Percentiles rank a stretch among this genome's conserved stretches.
These are phyloP conservation scores for Potamarius usumacintae DNA, from an alignment of 2,113 vertebrate species.

Conservation along the genomic window DNA sequence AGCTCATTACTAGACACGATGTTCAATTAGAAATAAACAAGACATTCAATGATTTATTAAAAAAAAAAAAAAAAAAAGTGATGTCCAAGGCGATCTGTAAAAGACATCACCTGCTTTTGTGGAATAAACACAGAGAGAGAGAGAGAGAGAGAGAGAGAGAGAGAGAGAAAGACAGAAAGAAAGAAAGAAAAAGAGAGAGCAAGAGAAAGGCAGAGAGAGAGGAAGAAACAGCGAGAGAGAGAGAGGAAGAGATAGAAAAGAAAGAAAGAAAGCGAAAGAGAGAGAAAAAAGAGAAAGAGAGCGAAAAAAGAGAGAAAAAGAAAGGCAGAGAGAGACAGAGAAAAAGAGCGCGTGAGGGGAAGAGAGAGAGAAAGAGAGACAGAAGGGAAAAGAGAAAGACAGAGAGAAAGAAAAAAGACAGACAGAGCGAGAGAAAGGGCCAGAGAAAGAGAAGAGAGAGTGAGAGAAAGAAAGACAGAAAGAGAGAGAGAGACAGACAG, in stretches of 20 bases:
- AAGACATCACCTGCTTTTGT: not conserved
- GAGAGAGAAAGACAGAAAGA: not conserved
- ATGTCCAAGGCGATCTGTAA: not conserved
- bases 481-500: too few species aligned
- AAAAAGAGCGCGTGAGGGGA: too few species aligned
- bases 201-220: not conserved
- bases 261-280: not conserved
- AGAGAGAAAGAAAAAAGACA: too few species aligned
- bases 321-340: too few species aligned
- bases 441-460: too few species aligned
- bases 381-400: too few species aligned
- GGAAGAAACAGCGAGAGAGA: not conserved
- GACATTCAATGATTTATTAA: too few species aligned
- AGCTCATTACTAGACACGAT: too few species aligned
- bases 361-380: too few species aligned
- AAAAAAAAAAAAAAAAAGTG: not conserved
- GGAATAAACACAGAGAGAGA: not conserved
- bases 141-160: not conserved
- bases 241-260: not conserved
- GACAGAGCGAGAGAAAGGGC: too few species aligned
- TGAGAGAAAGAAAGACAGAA: too few species aligned
- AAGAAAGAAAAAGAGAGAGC: not conserved
- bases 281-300: not conserved
- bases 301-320: not conserved
- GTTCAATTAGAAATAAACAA: too few species aligned